Conservation (phyloP, 2,113 vertebrate species). For the Acanthochromis polyacanthus region DNA sequence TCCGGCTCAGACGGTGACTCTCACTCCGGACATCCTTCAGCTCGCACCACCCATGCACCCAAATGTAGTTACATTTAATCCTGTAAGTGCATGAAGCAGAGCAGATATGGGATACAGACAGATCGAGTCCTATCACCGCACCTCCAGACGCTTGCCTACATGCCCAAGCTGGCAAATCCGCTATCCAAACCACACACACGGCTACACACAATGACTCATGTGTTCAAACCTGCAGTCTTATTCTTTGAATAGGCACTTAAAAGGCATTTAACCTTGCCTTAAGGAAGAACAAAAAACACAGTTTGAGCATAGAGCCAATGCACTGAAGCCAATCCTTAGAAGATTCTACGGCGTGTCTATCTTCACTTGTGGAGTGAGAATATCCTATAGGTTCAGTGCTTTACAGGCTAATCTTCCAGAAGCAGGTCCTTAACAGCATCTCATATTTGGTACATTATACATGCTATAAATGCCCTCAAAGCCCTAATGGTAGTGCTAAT, state of each 20-base stretch:
- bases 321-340: not conserved
- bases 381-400: not conserved
- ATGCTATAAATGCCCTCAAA: slow-evolving; percentile 39
- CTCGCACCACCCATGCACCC: not conserved
- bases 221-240: slow-evolving; percentile 25
- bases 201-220: slow-evolving; percentile 34
- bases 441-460: slow-evolving; percentile 25
- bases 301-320: slow-evolving; percentile 17
- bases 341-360: not conserved
- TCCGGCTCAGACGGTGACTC: slow-evolving; percentile 51
- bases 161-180: slow-evolving; percentile 1
- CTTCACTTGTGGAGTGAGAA: not conserved
- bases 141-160: not conserved
- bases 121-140: slow-evolving; percentile 16
- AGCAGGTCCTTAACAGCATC: slow-evolving; percentile 15
- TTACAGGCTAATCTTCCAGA: slow-evolving; percentile 18
- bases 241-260: slow-evolving; percentile 64
- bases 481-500: slow-evolving; percentile 18
- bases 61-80: slow-evolving; percentile 17
- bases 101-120: slow-evolving; percentile 9
- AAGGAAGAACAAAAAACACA: slow-evolving; percentile 23
- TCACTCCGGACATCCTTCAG: slow-evolving; percentile 26
- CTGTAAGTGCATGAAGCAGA: slow-evolving; percentile 3
- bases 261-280: slow-evolving; percentile 55
- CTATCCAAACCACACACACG: not conserved